Conservation (phyloP, 37 sponge, comb jelly and placozoan genomes). For the Crambe crambe region DNA sequence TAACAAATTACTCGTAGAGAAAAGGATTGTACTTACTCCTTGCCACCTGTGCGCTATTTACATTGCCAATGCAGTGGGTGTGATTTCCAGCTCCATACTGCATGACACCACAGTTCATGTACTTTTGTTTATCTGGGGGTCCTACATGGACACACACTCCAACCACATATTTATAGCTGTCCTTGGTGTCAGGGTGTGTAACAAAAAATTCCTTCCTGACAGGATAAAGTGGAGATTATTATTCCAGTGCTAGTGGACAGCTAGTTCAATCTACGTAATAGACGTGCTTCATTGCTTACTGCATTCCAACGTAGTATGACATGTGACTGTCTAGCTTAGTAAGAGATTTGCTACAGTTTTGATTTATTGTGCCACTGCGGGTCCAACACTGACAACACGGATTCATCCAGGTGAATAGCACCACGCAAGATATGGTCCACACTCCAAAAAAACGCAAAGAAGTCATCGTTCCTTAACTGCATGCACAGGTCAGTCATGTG, state of each 20-base stretch:
- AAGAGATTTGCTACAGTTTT: constrained; percentile 4
- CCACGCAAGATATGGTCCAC: neutral
- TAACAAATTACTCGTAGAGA: neutral
- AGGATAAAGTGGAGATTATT: neutral
- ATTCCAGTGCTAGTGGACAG: neutral
- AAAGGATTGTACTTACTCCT: constrained; percentile 46
- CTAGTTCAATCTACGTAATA: too few relatives aligned
- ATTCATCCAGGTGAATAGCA: neutral
- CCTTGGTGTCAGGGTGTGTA: neutral
- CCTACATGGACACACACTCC: constrained; percentile 46
- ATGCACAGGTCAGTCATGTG: too few relatives aligned
- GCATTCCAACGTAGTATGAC: constrained; percentile 23
- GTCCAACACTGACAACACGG: neutral
- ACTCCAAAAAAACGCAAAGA: neutral
- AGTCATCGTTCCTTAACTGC: neutral
- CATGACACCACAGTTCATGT: constrained; percentile 35
- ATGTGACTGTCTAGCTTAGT: constrained; percentile 26
- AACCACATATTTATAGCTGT: constrained; percentile 34
- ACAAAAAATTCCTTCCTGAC: neutral
- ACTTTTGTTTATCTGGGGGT: neutral
- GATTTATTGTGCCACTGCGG: neutral
- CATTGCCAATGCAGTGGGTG: constrained; percentile 32
- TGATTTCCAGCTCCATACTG: constrained; percentile 9
- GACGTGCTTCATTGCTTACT: too few relatives aligned
- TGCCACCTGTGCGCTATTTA: constrained; percentile 22